Percentiles rank a stretch among this genome's conserved stretches.
Conservation (phyloP, 2,113 vertebrate genomes). For the Cyphomyrus discorhynchus region DNA sequence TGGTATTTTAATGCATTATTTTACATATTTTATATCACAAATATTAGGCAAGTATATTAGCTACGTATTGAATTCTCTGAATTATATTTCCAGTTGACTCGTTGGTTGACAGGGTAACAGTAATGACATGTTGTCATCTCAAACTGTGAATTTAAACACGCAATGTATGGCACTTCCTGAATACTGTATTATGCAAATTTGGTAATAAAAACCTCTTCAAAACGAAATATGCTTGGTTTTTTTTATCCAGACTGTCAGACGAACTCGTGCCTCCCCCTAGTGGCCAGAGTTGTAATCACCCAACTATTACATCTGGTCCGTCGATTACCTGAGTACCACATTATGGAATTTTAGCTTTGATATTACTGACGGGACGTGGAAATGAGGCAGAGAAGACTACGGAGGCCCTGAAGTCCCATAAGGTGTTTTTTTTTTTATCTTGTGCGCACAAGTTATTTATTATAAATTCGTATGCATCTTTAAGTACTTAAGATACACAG, state of each 20-base stretch:
- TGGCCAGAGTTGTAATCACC: neutral
- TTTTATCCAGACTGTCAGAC: neutral
- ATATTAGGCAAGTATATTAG: slow-evolving; percentile 70
- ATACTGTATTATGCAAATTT: slow-evolving; percentile 66
- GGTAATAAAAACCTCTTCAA: neutral
- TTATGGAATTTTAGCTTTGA: neutral
- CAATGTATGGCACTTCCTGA: slow-evolving; percentile 75
- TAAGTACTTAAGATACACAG: too few relatives aligned
- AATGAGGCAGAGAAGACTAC: too few relatives aligned
- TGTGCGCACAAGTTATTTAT: too few relatives aligned
- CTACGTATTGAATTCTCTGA: slow-evolving; percentile 65
- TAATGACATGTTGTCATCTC: slow-evolving; percentile 75
- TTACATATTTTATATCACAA: slow-evolving; percentile 55
- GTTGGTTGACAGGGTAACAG: slow-evolving; percentile 76
- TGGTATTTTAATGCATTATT: slow-evolving; percentile 75
- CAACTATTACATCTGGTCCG: neutral
- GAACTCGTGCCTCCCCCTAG: neutral
- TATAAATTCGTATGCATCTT: too few relatives aligned
- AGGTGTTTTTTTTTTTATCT: too few relatives aligned
- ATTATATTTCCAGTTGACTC: slow-evolving; percentile 22
- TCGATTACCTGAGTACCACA: neutral
- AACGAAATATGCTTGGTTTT: neutral
- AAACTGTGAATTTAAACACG: slow-evolving; percentile 85
- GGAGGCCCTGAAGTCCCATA: too few relatives aligned
- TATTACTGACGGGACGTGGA: neutral